Base-by-base conservation (phyloP, 2,888 invertebrate genomes). In the Lamellibrachia satsuma region DNA sequence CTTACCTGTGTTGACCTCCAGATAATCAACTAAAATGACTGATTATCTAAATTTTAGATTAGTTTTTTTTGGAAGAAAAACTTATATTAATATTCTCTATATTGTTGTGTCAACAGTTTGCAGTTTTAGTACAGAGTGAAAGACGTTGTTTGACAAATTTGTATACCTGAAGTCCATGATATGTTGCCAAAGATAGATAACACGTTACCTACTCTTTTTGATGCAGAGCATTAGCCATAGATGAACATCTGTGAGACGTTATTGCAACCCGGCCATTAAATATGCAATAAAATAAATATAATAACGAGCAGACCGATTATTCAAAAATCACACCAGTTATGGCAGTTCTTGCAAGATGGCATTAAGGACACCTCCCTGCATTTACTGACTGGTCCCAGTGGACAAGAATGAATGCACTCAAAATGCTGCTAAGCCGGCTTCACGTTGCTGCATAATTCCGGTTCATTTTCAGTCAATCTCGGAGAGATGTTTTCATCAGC, bases 381-480 rank as follows among this genome's bases (percentile, higher is more conserved):
- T 75, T 75, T 75, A 75, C 15, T 75, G 75, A 15, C 75, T 15
- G 22, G 22, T 75, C 75, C 75, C 75, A 75, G 75, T 75, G 75
- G 75, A 75, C 75, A 6, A n/a, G 22, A 3, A n/a, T n/a, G 75
- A 75, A 75, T 75, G 75, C 75, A 3, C 75, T 75, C 11, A n/a
- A 75, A 75, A 75, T n/a, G n/a, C 75, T 4, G 22, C 75, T 75
- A 75, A 75, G 11, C 75, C n/a, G 75, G 75, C 6, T 75, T 75
- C 75, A 75, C 75, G 75, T n/a, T 75, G 75, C 75, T 75, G 75
- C 75, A 22, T 75, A 75, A 75, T 75, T 75, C 75, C 75, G 75
- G 75, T 75, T 75, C 75, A 75, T 75, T 75, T 75, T 75, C 75
- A 75, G 75, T 75, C 75, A 75, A 75, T 75, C 75, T 75, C 75